A percentile compares a stretch with the other conserved stretches of the same genome.
Evolutionary conservation across 92 coral and sea anemone genomes (phyloP).

Genomic region (Siderastrea radians): DNA sequence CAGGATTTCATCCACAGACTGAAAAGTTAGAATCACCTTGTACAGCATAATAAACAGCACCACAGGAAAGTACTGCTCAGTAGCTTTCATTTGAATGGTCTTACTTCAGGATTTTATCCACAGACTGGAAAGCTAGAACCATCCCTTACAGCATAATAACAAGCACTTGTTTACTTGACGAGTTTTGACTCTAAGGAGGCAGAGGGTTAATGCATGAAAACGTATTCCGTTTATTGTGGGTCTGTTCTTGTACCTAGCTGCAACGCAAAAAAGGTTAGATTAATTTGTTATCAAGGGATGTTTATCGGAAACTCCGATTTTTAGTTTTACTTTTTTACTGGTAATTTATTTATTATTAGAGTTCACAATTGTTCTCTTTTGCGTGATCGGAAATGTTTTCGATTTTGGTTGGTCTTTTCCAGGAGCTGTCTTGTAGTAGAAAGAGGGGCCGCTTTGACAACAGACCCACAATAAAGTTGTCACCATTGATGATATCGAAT

Average conservation of each 20-base stretch:
- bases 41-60: not conserved
- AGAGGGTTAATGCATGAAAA: not conserved
- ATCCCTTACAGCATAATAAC: not conserved
- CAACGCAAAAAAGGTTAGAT: not conserved
- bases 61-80: not conserved
- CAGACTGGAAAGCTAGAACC: not conserved
- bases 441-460: not conserved
- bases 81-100: not conserved
- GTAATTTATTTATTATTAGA: constrained; percentile 12
- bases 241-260: constrained; percentile 8
- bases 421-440: not conserved
- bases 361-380: not conserved
- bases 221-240: constrained; percentile 6
- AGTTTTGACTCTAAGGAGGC: not conserved
- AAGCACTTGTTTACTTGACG: not conserved
- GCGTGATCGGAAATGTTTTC: not conserved
- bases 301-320: not conserved
- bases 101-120: not conserved
- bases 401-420: not conserved
- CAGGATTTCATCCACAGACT: too few species aligned
- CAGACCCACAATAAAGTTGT: not conserved
- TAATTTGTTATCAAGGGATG: not conserved
- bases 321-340: not conserved
- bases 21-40: not conserved
- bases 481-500: not conserved